These are phyloP conservation scores for Metellina segmentata DNA, from an alignment of 2,888 invertebrate genomes.

Conservation along the genomic window DNA sequence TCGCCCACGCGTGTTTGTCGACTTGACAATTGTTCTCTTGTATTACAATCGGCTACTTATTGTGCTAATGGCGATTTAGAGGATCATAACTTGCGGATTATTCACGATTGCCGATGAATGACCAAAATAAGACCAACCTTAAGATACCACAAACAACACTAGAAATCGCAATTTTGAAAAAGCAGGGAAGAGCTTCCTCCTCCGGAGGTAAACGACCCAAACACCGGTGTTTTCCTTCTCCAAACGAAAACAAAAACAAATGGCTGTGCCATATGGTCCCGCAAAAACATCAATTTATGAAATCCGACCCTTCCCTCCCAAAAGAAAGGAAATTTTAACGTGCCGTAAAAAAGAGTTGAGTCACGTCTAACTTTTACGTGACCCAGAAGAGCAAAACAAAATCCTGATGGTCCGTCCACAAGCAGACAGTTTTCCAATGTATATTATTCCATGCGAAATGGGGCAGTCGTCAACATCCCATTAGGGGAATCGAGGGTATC, in stretches of 20 bases:
- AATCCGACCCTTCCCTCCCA: not conserved
- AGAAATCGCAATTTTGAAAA: no score
- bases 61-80: no score
- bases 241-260: not conserved
- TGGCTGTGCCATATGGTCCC: not conserved
- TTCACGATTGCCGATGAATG: not conserved
- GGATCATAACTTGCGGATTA: not conserved
- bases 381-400: not conserved
- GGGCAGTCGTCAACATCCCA: conserved; percentile 70
- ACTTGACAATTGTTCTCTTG: no score
- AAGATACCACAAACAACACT: not conserved
- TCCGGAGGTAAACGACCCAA: not conserved
- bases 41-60: no score
- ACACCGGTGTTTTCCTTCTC: not conserved
- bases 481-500: conserved; percentile 67
- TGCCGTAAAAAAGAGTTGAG: not conserved
- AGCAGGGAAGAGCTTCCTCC: no score
- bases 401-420: not conserved
- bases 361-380: not conserved
- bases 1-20: no score
- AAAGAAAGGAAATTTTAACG: not conserved
- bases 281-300: not conserved
- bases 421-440: not conserved
- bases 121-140: not conserved
- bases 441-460: not conserved